Evolutionary conservation across 37 sponge, comb jelly and placozoan species (phyloP).

Genomic region (Dysidea cf. avara): DNA sequence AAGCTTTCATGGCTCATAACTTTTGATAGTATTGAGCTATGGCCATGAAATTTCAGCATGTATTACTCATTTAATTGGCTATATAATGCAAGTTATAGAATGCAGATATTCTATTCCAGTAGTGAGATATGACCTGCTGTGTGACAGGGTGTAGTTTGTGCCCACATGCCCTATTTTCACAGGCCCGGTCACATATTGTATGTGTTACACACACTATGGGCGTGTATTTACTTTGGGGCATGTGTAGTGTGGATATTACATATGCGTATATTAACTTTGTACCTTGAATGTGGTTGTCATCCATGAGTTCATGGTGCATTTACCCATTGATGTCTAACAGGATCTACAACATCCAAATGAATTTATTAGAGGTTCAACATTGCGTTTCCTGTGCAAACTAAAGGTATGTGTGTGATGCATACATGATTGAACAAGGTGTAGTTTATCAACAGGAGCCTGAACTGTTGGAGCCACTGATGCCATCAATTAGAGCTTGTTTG

Average conservation of each 20-base stretch:
- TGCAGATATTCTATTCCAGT: too few relatives aligned
- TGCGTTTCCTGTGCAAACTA: conserved; percentile 97
- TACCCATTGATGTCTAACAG: conserved; percentile 27
- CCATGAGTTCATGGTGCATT: neutral
- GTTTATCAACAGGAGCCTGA: conserved; percentile 95
- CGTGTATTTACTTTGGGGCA: neutral
- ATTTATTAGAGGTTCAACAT: conserved; percentile 95
- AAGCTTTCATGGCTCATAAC: too few relatives aligned
- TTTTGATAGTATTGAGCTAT: too few relatives aligned
- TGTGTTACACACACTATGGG: too few relatives aligned
- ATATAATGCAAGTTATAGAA: too few relatives aligned
- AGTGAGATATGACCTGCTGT: too few relatives aligned
- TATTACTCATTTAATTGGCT: too few relatives aligned
- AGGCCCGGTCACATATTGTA: too few relatives aligned
- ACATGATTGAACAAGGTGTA: too few relatives aligned
- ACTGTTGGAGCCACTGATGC: conserved; percentile 98
- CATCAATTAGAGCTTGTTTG: conserved; percentile 92
- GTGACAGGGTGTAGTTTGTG: too few relatives aligned
- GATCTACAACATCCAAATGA: conserved; percentile 99
- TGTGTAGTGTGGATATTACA: neutral
- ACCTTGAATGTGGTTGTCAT: neutral
- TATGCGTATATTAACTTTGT: neutral
- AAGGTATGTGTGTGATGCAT: conserved; percentile 26
- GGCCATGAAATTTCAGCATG: too few relatives aligned
- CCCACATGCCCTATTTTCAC: too few relatives aligned